Conservation (phyloP, 2,113 vertebrate species). For the Anolis sagrei region DNA sequence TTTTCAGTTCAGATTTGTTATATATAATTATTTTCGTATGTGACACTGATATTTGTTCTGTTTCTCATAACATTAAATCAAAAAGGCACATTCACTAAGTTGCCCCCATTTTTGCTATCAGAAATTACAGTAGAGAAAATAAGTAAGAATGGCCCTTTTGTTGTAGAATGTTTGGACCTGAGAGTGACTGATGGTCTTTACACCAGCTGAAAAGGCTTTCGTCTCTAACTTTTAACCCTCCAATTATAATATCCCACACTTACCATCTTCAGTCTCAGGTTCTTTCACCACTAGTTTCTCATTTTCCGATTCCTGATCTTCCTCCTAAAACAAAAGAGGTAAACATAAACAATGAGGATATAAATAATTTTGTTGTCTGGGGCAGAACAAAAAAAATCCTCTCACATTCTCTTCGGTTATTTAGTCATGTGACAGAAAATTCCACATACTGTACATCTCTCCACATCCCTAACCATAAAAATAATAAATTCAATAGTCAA, state of each 20-base stretch:
- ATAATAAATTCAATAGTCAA: no score
- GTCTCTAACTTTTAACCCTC: not conserved
- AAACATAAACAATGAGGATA: not conserved
- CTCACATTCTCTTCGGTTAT: not conserved
- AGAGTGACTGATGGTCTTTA: not conserved
- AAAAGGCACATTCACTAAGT: not conserved
- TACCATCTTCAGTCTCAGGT: slow-evolving; percentile 69
- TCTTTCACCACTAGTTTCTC: slow-evolving; percentile 71
- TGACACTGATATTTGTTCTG: not conserved
- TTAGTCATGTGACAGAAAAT: not conserved
- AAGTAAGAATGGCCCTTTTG: not conserved
- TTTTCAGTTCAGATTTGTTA: not conserved
- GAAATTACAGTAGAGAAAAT: not conserved
- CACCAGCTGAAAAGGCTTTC: not conserved
- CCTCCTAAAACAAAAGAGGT: slow-evolving; percentile 63
- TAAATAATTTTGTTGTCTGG: not conserved
- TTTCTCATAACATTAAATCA: not conserved
- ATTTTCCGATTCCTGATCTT: slow-evolving; percentile 66
- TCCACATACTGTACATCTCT: not conserved
- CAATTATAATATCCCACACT: slow-evolving; percentile 30
- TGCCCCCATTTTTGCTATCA: not conserved
- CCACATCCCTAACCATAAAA: not conserved
- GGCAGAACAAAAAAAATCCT: not conserved
- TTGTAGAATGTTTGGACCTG: not conserved
- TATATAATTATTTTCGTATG: no score